These are phyloP conservation scores for Eufriesea mexicana DNA, from an alignment of 1,140 invertebrate genomes.

Conservation along the genomic window DNA sequence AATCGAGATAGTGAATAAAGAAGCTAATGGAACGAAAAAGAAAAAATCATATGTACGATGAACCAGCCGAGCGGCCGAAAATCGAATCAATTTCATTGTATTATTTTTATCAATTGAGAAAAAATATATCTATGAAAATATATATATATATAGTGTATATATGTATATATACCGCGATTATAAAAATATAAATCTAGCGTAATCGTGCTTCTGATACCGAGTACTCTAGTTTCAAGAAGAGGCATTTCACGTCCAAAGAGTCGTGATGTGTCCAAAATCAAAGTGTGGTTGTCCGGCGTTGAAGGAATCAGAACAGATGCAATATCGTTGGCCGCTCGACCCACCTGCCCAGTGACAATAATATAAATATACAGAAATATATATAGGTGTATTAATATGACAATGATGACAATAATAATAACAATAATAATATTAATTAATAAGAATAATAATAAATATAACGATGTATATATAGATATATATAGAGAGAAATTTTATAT, in stretches of 20 bases:
- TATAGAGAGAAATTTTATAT: constrained; percentile 13
- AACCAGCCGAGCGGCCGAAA: constrained; percentile 66
- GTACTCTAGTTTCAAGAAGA: constrained; percentile 51
- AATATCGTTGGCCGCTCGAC: constrained; percentile 69
- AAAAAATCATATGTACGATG: constrained; percentile 57
- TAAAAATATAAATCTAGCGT: constrained; percentile 47
- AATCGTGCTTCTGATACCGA: constrained; percentile 47
- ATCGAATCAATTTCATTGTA: constrained; percentile 31
- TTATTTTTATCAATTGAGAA: constrained; percentile 1
- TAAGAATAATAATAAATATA: constrained; percentile 67
- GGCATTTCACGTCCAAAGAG: constrained; percentile 54
- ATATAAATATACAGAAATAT: constrained; percentile 66
- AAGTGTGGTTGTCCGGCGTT: constrained; percentile 52
- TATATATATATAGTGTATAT: background rate
- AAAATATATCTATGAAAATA: constrained; percentile 5
- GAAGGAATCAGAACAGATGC: constrained; percentile 54
- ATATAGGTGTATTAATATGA: constrained; percentile 50
- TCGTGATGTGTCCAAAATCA: constrained; percentile 55
- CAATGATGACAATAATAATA: constrained; percentile 66
- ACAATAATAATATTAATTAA: constrained; percentile 66
- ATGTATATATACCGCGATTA: constrained; percentile 27
- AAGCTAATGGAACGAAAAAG: constrained; percentile 59
- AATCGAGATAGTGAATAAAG: constrained; percentile 65
- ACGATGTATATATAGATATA: too few species aligned
- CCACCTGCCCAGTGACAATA: constrained; percentile 67